Evolutionary conservation across 2,797 vertebrate species (phyloP).

Genomic region (Dryobates pubescens): DNA sequence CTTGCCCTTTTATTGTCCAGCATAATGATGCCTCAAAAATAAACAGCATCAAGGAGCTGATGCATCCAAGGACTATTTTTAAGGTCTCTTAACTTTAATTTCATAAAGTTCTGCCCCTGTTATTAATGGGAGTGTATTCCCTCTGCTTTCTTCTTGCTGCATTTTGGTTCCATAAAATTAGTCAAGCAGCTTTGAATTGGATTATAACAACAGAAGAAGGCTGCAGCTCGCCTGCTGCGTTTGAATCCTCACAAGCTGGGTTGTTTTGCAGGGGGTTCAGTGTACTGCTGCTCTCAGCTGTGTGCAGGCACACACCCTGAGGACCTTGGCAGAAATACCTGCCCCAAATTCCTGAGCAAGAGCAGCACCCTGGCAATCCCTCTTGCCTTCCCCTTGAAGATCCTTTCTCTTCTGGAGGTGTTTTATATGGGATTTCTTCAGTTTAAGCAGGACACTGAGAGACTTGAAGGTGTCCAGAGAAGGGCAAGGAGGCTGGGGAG

Average conservation of each 20-base stretch:
- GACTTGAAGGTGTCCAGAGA: too few species aligned
- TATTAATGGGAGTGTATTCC: neutral
- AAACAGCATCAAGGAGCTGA: neutral
- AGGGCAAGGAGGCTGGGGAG: too few species aligned
- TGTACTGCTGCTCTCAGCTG: neutral
- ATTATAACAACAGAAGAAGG: neutral
- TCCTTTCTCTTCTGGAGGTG: neutral
- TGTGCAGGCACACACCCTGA: neutral
- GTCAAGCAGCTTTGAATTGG: neutral
- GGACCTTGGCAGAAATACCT: neutral
- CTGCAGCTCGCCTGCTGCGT: neutral
- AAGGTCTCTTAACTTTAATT: neutral
- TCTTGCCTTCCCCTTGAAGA: neutral
- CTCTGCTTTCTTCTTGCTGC: neutral
- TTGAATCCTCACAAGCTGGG: neutral
- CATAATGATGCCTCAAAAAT: neutral
- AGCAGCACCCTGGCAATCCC: neutral
- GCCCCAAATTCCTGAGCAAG: neutral
- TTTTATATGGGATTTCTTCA: neutral
- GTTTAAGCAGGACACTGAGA: too few species aligned
- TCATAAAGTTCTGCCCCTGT: neutral
- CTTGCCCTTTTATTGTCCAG: neutral
- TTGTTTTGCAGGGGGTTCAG: slow-evolving; percentile 17
- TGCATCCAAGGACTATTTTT: slow-evolving; percentile 32
- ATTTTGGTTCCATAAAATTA: slow-evolving; percentile 11